phyloP scores from a whole-genome alignment of 1,140 invertebrate genomes.

The Bombus impatiens region DNA sequence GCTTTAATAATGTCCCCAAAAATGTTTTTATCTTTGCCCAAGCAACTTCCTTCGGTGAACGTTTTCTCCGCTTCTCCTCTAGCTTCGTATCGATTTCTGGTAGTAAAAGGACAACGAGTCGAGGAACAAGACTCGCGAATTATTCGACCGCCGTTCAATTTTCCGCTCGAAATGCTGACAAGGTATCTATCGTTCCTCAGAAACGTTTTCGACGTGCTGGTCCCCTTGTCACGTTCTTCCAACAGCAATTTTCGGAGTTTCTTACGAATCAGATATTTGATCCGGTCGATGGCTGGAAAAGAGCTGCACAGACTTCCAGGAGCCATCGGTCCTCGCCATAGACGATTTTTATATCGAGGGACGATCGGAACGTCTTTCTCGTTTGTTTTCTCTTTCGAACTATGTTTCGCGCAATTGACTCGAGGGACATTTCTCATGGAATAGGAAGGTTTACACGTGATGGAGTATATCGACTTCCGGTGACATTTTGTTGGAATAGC shows the following conservation, averaged over 20 bases:
- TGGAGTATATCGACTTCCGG: not conserved
- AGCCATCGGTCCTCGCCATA: not conserved
- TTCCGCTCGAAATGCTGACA: slow-evolving; percentile 13
- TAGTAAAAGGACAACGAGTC: not conserved
- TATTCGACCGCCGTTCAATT: not conserved
- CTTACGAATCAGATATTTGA: slow-evolving; percentile 58
- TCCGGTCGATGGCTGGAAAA: slow-evolving; percentile 43
- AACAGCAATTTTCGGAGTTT: slow-evolving; percentile 57
- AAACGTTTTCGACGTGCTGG: slow-evolving; percentile 28
- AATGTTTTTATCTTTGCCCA: not conserved
- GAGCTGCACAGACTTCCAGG: slow-evolving; percentile 8
- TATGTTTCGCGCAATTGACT: too few species aligned
- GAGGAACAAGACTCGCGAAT: not conserved
- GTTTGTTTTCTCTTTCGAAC: not conserved
- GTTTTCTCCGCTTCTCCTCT: not conserved
- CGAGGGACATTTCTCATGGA: not conserved
- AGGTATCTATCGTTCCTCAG: slow-evolving; percentile 20
- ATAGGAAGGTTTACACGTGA: too few species aligned
- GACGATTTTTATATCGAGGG: not conserved
- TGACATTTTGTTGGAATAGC: not conserved
- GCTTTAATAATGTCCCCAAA: not conserved
- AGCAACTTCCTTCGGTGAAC: not conserved
- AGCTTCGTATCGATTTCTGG: not conserved
- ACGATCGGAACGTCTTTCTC: not conserved
- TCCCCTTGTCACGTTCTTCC: slow-evolving; percentile 24